These are phyloP conservation scores for Lasius platythorax DNA, from an alignment of 2,888 invertebrate genomes.

Conservation along the genomic window DNA sequence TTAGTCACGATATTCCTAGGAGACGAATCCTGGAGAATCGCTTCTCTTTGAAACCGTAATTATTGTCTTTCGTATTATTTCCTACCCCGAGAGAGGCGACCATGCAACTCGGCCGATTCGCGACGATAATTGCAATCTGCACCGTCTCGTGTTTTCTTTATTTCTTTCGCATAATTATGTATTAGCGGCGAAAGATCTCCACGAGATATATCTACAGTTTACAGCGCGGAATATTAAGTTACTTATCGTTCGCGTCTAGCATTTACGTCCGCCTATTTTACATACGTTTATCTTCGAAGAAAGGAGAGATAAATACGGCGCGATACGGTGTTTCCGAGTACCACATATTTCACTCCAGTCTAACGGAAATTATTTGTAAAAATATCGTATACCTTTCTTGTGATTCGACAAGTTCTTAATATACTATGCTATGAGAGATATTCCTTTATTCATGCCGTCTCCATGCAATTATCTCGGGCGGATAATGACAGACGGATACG, in stretches of 20 bases:
- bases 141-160: conserved; percentile 5
- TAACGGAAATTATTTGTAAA: conserved; percentile 26
- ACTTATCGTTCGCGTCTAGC: background rate
- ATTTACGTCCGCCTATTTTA: background rate
- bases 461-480: background rate
- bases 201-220: background rate
- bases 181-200: background rate
- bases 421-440: background rate
- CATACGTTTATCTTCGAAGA: background rate
- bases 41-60: conserved; percentile 57
- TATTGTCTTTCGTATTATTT: conserved; percentile 54
- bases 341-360: background rate
- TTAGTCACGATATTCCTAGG: conserved; percentile 59
- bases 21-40: conserved; percentile 52
- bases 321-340: no score
- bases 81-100: conserved; percentile 7
- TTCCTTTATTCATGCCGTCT: background rate
- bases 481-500: conserved; percentile 5
- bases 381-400: background rate
- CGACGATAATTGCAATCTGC: conserved; percentile 35
- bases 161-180: conserved; percentile 5
- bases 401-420: conserved; percentile 19
- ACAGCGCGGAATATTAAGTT: background rate
- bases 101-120: conserved; percentile 19
- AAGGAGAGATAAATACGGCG: background rate